Percentiles rank a stretch among this genome's conserved stretches.
Conservation (phyloP, 2,888 invertebrate species). For the Sminthurinus aureus region DNA sequence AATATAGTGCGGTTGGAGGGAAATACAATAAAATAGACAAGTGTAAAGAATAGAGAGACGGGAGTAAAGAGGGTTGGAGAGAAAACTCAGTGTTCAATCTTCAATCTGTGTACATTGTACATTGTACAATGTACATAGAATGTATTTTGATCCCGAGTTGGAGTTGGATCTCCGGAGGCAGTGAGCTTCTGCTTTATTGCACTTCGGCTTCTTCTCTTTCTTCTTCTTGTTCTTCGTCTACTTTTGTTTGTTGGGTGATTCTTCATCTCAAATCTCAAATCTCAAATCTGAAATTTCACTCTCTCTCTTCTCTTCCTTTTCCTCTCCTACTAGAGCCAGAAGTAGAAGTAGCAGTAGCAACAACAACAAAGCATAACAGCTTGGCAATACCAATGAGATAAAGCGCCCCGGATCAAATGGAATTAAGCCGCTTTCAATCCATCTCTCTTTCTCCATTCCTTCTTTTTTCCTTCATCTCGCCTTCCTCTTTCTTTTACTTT, state of each 20-base stretch:
- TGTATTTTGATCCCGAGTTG: no score
- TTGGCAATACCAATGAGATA: background rate
- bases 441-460: background rate
- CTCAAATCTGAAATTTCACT: background rate
- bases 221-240: background rate
- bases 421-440: background rate
- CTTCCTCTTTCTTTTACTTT: background rate
- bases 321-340: no score
- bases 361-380: background rate
- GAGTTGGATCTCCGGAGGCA: no score
- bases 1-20: no score
- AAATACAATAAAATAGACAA: no score
- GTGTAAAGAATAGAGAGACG: no score
- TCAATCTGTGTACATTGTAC: no score
- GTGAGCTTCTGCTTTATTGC: background rate
- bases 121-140: no score
- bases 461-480: background rate
- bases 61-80: no score
- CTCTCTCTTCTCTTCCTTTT: background rate
- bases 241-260: background rate
- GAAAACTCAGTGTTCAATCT: no score
- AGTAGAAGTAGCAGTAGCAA: no score
- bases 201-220: background rate
- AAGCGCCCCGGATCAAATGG: constrained; percentile 5
- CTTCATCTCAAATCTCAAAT: constrained; percentile 10